phyloP scores from a whole-genome alignment of 2,888 invertebrate genomes.

The Trimorus sp. region DNA sequence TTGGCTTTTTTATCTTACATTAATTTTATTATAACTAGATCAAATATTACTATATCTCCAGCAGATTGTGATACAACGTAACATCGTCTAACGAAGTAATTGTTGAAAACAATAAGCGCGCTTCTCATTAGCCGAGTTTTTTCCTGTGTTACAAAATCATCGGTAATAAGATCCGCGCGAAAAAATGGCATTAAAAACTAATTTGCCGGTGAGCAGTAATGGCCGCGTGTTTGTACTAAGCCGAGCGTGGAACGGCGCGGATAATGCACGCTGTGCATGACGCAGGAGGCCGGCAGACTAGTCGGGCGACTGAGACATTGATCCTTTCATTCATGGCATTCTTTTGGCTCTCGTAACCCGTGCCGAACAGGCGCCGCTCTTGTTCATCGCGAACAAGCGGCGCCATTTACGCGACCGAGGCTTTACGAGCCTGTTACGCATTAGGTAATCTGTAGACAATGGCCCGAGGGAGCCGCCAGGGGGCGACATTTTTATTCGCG shows the following conservation, averaged over 20 bases:
- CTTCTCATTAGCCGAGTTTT: too few species aligned
- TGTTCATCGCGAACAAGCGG: conserved; percentile 55
- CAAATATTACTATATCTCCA: too few species aligned
- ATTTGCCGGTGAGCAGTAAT: conserved; percentile 18
- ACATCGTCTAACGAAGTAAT: too few species aligned
- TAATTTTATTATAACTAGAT: too few species aligned
- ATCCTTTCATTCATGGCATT: conserved; percentile 49
- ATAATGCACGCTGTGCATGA: conserved; percentile 28
- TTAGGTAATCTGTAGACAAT: too few species aligned
- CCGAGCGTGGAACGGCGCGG: conserved; percentile 25
- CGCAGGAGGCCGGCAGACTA: conserved; percentile 18
- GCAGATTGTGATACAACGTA: too few species aligned
- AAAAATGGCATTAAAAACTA: conserved; percentile 28
- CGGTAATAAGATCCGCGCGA: conserved; percentile 6
- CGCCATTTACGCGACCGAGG: too few species aligned
- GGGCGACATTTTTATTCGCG: too few species aligned
- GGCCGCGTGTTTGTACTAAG: conserved; percentile 27
- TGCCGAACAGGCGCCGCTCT: conserved; percentile 64
- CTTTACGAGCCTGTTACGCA: too few species aligned
- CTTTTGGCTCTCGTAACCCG: conserved; percentile 19
- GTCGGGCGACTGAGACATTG: conserved; percentile 32
- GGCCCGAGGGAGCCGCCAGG: too few species aligned
- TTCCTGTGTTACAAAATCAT: neutral
- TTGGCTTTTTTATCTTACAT: too few species aligned
- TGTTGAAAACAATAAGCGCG: too few species aligned